Percentiles rank a stretch among this genome's conserved stretches.
Evolutionary conservation across 1,140 invertebrate species (phyloP).

Genomic region (Heliconius nattereri): DNA sequence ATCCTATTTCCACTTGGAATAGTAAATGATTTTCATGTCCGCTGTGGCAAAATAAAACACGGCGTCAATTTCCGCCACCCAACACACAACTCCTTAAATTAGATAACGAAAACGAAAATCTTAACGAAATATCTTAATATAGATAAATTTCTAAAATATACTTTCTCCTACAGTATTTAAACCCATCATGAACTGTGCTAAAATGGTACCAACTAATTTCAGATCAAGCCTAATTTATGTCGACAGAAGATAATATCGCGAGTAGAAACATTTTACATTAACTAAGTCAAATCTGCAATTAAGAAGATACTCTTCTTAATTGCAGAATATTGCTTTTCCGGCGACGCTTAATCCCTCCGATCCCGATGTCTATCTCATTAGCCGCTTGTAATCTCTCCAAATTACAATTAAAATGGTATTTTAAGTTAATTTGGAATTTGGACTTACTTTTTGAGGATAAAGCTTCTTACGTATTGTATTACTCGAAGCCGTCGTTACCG

Average conservation of each 20-base stretch:
- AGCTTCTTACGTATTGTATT: neutral
- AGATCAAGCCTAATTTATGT: neutral
- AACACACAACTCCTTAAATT: no score
- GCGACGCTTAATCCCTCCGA: neutral
- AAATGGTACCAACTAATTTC: neutral
- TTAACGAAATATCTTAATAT: no score
- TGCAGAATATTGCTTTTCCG: slow-evolving; percentile 6
- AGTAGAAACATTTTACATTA: neutral
- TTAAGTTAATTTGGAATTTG: neutral
- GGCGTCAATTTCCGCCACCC: no score
- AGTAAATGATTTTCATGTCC: no score
- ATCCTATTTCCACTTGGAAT: no score
- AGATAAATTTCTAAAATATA: no score
- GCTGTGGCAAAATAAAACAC: no score
- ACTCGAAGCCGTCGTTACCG: no score
- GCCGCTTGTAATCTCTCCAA: neutral
- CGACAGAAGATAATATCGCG: neutral
- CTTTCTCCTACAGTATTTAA: neutral
- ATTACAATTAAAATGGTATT: neutral
- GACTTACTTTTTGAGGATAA: neutral
- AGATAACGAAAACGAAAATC: no score
- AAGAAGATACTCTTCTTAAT: neutral
- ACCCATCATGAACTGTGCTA: neutral
- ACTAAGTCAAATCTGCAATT: no score
- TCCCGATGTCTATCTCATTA: slow-evolving; percentile 6